Evolutionary conservation across 2,797 vertebrate genomes (phyloP), one percentile per base, ranked within the genome.

Genomic region (Enteromius trimaculatus): DNA sequence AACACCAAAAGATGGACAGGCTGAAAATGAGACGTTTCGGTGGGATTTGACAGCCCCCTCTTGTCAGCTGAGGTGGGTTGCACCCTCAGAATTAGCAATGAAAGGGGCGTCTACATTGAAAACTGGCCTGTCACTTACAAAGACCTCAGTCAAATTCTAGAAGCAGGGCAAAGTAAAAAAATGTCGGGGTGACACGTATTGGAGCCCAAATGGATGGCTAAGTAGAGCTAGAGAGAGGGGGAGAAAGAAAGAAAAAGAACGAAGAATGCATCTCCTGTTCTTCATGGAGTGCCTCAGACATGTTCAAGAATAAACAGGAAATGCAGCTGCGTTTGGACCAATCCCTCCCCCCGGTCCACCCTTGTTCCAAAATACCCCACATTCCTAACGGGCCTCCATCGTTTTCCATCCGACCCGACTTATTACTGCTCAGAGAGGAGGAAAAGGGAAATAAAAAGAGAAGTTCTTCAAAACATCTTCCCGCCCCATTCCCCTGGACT

Each of bases 231-330:
- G 60, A 26, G 26, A 81, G n/a, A 72, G 16, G 16, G 51, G 65
- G 47, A 94, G 93, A 94, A 92, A 74, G 6, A 55, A 23, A 68
- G 60, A 79, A 37, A 82, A 47, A 26, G 64, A 83, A 81, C 82
- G 86, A 94, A 94, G 96, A 98, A 98, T 96, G 60, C 60, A 26
- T 47, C 92, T 96, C 95, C 95, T 98, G 97, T 97, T 86, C 92
- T 96, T 95, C 95, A 94, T 93, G 90, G 88, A 92, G 93, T 92
- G 87, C 96, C 92, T 95, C 94, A 92, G 94, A 94, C 93, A 94
- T 94, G 95, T 92, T 94, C 95, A 95, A 19, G 96, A 94, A 95
- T 96, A 95, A 95, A 94, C 94, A 97, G 96, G 96, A 96, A 95
- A 94, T 96, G 94, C 96, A 97, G 96, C 95, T 96, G 96, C 86